phyloP scores from a whole-genome alignment of 2,113 vertebrate genomes.

The Callaeas wilsoni region DNA sequence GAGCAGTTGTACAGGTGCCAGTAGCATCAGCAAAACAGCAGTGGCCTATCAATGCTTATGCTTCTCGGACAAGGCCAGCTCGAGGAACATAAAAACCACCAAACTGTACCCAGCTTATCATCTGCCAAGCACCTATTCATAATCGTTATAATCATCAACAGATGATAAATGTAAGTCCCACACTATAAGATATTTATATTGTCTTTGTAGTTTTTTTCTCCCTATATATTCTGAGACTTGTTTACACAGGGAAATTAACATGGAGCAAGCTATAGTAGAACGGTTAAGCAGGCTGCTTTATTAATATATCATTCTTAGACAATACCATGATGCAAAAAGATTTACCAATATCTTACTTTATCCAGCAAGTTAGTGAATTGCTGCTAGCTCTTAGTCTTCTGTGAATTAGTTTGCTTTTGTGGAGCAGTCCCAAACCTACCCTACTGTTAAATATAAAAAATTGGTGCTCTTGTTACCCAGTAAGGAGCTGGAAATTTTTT shows the following conservation, averaged over 20 bases:
- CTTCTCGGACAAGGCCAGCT: not conserved
- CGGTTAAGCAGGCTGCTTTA: not conserved
- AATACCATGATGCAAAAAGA: not conserved
- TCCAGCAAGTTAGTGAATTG: not conserved
- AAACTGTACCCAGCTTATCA: not conserved
- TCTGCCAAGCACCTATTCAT: not conserved
- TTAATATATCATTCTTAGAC: not conserved
- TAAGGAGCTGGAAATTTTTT: not conserved
- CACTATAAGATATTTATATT: not conserved
- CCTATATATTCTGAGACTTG: not conserved
- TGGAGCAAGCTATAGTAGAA: not conserved
- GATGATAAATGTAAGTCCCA: not conserved
- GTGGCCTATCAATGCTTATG: not conserved
- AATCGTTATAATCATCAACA: not conserved
- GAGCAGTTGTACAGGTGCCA: not conserved
- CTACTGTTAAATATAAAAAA: not conserved
- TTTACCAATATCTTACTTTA: not conserved
- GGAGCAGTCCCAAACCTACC: not conserved
- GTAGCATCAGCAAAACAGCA: not conserved
- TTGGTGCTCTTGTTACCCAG: not conserved
- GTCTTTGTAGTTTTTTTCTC: not conserved
- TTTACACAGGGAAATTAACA: not conserved
- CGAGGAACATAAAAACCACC: not conserved
- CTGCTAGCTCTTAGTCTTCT: not conserved
- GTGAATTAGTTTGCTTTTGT: not conserved